phyloP scores from a whole-genome alignment of 1,140 invertebrate species.

The Lordiphosa mommai region DNA sequence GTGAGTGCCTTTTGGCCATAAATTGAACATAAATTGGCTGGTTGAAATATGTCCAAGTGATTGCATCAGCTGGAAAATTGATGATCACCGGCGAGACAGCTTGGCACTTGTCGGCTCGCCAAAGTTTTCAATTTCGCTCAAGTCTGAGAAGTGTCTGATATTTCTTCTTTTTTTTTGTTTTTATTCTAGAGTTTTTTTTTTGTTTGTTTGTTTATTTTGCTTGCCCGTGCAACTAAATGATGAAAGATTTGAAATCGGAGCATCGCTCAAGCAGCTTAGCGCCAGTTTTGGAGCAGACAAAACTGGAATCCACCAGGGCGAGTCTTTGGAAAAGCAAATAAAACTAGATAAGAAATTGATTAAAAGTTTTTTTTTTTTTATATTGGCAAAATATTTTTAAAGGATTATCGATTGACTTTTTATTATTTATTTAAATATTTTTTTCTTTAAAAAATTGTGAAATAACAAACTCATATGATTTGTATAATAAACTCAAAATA shows the following conservation, averaged over 20 bases:
- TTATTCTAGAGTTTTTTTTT: background rate
- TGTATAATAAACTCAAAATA: no score
- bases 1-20: slow-evolving; percentile 26
- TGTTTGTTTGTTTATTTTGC: background rate
- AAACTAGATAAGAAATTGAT: background rate
- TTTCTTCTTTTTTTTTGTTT: slow-evolving; percentile 3
- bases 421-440: no score
- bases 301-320: slow-evolving; percentile 21
- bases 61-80: slow-evolving; percentile 37
- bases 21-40: background rate
- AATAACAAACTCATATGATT: no score
- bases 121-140: slow-evolving; percentile 83
- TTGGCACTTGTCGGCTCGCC: slow-evolving; percentile 86
- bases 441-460: no score
- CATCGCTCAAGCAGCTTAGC: background rate
- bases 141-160: slow-evolving; percentile 24
- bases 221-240: slow-evolving; percentile 14
- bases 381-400: no score
- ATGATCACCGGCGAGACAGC: slow-evolving; percentile 43
- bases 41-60: slow-evolving; percentile 25
- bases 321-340: background rate
- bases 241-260: slow-evolving; percentile 39
- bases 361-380: background rate
- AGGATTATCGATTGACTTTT: no score
- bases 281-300: background rate